Evolutionary conservation across 1,140 invertebrate genomes (phyloP).

Genomic region (Pseudomyrmex flavicornis): DNA sequence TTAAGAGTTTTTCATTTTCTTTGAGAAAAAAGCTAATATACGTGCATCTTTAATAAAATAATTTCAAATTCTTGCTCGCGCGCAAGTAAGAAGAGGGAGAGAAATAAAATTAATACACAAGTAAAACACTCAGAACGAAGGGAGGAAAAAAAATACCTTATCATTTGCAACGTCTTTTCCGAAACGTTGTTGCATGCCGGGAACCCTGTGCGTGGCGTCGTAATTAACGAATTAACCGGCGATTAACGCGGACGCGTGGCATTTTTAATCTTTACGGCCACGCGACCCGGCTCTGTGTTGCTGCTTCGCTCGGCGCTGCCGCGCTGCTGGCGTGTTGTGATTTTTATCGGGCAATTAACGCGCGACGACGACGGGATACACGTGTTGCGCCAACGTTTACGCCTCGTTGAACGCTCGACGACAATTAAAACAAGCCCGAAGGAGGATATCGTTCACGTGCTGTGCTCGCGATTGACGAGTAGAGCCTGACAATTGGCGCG

Average conservation of each 20-base stretch:
- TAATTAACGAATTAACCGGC: slow-evolving; percentile 81
- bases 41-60: too few species aligned
- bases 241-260: slow-evolving; percentile 78
- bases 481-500: not conserved
- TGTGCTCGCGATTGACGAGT: slow-evolving; percentile 23
- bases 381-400: slow-evolving; percentile 82
- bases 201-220: slow-evolving; percentile 61
- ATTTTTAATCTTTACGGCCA: slow-evolving; percentile 83
- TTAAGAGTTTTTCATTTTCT: too few species aligned
- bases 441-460: slow-evolving; percentile 58
- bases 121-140: not conserved
- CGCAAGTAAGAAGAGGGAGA: not conserved
- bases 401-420: slow-evolving; percentile 76
- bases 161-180: slow-evolving; percentile 64
- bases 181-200: slow-evolving; percentile 66
- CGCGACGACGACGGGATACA: slow-evolving; percentile 77
- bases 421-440: slow-evolving; percentile 78
- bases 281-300: slow-evolving; percentile 60
- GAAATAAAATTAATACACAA: not conserved
- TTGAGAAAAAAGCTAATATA: too few species aligned
- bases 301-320: slow-evolving; percentile 70
- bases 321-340: slow-evolving; percentile 83
- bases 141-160: slow-evolving; percentile 23
- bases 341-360: slow-evolving; percentile 86
- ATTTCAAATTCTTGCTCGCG: too few species aligned